Percentiles rank a stretch among this genome's conserved stretches.
Evolutionary conservation across 2,888 invertebrate species (phyloP).

Genomic region (Meghimatium bilineatum): DNA sequence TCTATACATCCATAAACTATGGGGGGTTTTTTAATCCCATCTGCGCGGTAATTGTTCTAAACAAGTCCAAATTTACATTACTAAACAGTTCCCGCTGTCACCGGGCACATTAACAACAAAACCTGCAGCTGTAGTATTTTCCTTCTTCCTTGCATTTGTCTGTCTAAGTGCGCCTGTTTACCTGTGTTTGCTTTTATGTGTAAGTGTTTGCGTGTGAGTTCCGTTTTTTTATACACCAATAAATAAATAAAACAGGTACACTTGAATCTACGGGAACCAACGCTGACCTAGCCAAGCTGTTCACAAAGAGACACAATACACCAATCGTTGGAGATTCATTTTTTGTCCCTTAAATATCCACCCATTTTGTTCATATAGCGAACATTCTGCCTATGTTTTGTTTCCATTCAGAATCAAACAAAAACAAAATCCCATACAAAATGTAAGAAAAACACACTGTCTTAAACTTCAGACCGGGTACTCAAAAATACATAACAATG

Average conservation of each 20-base stretch:
- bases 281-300: background rate
- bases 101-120: background rate
- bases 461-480: background rate
- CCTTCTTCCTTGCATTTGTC: too few species aligned
- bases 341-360: background rate
- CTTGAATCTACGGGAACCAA: background rate
- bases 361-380: background rate
- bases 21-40: constrained; percentile 1
- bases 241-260: background rate
- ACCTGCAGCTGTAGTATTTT: background rate
- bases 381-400: background rate
- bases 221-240: background rate
- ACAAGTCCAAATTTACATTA: constrained; percentile 1
- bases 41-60: background rate
- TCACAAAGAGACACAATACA: background rate
- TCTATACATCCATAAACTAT: background rate
- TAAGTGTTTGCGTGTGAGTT: background rate
- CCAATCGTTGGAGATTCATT: background rate
- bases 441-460: background rate
- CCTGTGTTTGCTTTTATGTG: background rate
- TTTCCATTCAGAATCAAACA: background rate
- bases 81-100: background rate
- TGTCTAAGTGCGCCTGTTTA: too few species aligned
- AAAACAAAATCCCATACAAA: too few species aligned
- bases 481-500: background rate